Evolutionary conservation across 1,140 invertebrate species (phyloP).

Genomic region (Agraylea sexmaculata): DNA sequence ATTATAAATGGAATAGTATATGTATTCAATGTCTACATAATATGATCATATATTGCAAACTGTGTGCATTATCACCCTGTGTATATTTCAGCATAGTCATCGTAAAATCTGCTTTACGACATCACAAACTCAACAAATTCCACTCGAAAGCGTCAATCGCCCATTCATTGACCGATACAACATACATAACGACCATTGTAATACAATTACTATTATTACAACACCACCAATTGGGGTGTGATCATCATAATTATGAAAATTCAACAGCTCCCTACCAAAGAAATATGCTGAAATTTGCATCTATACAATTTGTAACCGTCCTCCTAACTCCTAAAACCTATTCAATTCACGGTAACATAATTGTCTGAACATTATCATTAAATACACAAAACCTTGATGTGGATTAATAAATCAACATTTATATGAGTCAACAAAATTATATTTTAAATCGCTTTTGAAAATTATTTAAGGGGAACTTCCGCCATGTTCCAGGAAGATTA

Average conservation of each 20-base stretch:
- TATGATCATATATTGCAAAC: too few relatives aligned
- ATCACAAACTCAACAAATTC: constrained; percentile 12
- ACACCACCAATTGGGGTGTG: neutral
- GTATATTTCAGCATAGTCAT: constrained; percentile 21
- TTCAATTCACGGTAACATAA: neutral
- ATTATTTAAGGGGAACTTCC: too few relatives aligned
- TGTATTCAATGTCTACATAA: too few relatives aligned
- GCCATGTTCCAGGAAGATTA: too few relatives aligned
- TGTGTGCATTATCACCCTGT: constrained; percentile 22
- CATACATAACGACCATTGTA: too few relatives aligned
- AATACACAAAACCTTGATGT: too few relatives aligned
- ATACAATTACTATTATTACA: neutral
- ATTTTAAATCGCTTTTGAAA: too few relatives aligned
- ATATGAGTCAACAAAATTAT: too few relatives aligned
- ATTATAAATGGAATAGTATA: too few relatives aligned
- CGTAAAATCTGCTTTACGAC: constrained; percentile 21
- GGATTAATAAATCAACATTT: too few relatives aligned
- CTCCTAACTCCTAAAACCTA: constrained; percentile 1
- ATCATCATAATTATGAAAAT: neutral
- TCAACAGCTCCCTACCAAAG: neutral
- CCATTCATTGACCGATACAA: neutral
- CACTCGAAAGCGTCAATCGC: too few relatives aligned
- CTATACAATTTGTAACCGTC: neutral
- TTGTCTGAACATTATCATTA: too few relatives aligned
- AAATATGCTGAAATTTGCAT: neutral